Percentiles rank a stretch among this genome's conserved stretches.
These are phyloP conservation scores for Halocaridina rubra DNA, from an alignment of 2,888 invertebrate genomes.

Conservation along the genomic window DNA sequence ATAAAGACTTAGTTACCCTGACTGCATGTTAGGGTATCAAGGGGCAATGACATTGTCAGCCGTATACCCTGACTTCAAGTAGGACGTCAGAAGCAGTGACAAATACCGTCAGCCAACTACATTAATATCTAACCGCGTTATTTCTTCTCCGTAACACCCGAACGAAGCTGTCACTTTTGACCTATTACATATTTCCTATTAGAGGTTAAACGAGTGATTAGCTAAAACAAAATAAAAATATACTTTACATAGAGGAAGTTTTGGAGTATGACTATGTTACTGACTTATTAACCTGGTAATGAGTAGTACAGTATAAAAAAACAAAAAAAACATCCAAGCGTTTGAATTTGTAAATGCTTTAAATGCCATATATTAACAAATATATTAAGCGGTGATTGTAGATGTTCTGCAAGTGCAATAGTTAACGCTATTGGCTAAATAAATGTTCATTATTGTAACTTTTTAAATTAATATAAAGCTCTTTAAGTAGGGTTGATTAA, in stretches of 20 bases:
- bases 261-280: neutral
- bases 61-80: conserved; percentile 25
- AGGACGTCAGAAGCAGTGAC: conserved; percentile 33
- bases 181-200: neutral
- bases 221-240: neutral
- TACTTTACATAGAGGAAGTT: neutral
- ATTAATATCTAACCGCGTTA: conserved; percentile 46
- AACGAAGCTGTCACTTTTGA: neutral
- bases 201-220: neutral
- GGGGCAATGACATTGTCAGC: conserved; percentile 18
- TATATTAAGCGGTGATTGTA: no score
- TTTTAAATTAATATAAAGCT: no score
- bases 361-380: no score
- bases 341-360: no score
- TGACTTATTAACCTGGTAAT: neutral
- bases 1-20: conserved; percentile 53
- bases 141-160: conserved; percentile 16
- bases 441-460: no score
- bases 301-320: neutral
- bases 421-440: no score
- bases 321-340: no score
- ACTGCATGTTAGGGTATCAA: conserved; percentile 21
- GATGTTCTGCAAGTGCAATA: no score
- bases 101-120: conserved; percentile 12
- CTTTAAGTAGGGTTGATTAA: no score